Evolutionary conservation across 2,888 invertebrate genomes (phyloP).

Genomic region (Syrista parreyssii): DNA sequence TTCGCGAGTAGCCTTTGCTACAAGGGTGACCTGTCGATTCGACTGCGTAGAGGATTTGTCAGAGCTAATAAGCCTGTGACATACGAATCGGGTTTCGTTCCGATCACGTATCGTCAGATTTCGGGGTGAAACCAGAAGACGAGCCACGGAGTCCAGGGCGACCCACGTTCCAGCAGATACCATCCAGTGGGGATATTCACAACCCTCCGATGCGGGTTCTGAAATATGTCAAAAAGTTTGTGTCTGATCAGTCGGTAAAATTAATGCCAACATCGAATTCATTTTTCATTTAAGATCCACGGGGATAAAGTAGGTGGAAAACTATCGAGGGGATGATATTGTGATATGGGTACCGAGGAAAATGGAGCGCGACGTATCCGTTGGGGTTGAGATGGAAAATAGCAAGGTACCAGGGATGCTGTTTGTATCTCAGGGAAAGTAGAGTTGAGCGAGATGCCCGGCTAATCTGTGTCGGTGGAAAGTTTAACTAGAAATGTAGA

Average conservation of each 20-base stretch:
- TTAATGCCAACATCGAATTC: background rate
- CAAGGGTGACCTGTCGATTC: conserved; percentile 46
- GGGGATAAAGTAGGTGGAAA: background rate
- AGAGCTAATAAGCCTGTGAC: conserved; percentile 45
- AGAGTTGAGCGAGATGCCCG: conserved; percentile 6
- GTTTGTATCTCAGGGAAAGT: background rate
- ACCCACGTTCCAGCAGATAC: conserved; percentile 54
- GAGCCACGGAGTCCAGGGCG: conserved; percentile 52
- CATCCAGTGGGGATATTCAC: conserved; percentile 55
- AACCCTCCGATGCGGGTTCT: conserved; percentile 47
- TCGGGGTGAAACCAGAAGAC: conserved; percentile 48
- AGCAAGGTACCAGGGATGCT: background rate
- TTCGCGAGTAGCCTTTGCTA: conserved; percentile 55
- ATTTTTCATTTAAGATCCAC: background rate
- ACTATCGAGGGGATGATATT: background rate
- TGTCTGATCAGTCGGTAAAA: background rate
- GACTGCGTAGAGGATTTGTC: conserved; percentile 36
- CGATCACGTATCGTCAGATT: conserved; percentile 57
- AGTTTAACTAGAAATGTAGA: conserved; percentile 52
- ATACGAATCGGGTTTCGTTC: conserved; percentile 54
- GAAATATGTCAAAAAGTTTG: conserved; percentile 22
- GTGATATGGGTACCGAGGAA: background rate
- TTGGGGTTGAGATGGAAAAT: background rate
- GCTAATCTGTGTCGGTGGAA: conserved; percentile 50
- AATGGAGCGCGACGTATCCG: background rate